Conservation (phyloP, 2,113 vertebrate species). For the Prunella fulvescens region DNA sequence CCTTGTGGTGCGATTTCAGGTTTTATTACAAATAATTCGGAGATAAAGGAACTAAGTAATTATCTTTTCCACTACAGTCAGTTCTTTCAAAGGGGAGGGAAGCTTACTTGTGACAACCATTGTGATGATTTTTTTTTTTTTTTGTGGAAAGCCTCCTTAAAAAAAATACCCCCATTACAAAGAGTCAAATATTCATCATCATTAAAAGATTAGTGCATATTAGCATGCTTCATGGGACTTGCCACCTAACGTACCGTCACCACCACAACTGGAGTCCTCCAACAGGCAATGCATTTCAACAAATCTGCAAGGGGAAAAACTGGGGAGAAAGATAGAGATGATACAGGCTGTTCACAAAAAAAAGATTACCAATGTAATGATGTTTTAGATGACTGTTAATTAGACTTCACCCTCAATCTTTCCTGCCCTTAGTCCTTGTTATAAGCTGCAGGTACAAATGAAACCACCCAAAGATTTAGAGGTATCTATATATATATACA, state of each 20-base stretch:
- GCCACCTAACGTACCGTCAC: slow-evolving; percentile 36
- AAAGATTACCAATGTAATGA: neutral
- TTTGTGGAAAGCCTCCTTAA: slow-evolving; percentile 49
- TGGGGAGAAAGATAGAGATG: neutral
- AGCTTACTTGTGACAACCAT: slow-evolving; percentile 64
- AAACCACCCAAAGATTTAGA: neutral
- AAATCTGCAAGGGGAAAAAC: neutral
- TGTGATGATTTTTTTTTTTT: slow-evolving; percentile 43
- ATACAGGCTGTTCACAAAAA: neutral
- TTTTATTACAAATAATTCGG: slow-evolving; percentile 81
- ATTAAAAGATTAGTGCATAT: slow-evolving; percentile 54
- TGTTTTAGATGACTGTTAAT: neutral
- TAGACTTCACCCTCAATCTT: neutral
- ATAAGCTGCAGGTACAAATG: neutral
- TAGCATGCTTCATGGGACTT: slow-evolving; percentile 65
- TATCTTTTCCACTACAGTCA: slow-evolving; percentile 74
- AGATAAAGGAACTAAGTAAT: slow-evolving; percentile 77
- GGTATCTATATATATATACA: neutral
- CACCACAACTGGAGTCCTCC: slow-evolving; percentile 27
- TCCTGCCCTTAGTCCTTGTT: neutral
- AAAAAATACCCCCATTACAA: slow-evolving; percentile 45
- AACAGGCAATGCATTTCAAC: slow-evolving; percentile 21
- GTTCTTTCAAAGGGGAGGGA: slow-evolving; percentile 62
- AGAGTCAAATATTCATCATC: slow-evolving; percentile 62
- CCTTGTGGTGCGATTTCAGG: slow-evolving; percentile 77